Evolutionary conservation across 2,113 vertebrate species (phyloP), one percentile per base, ranked within the genome.

Genomic region (Rhombomys opimus): DNA sequence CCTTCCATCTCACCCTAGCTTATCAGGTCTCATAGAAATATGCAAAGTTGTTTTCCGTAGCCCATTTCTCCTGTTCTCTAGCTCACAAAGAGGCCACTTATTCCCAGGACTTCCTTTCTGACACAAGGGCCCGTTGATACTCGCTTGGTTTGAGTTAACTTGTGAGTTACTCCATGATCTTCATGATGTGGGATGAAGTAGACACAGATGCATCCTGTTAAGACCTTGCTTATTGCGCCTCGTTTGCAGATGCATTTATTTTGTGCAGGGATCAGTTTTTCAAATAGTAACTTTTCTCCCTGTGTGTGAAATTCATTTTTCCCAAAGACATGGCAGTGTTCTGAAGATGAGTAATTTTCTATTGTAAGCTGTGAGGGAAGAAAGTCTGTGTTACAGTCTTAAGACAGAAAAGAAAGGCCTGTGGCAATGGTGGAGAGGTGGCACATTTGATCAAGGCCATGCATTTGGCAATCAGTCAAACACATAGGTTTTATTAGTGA

Each of bases 251-350:
- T 87, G 86, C 77, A 90, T 93, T 96, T 92, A 89, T 96, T 91
- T 95, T 97, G 13, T 20, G 89, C 30, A 35, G 84, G 77, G 92
- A 50, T 94, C 78, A 38, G 20, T 86, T 92, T 91, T 95, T 96
- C 54, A 86, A 57, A 85, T 94, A 90, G 70, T 96, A 96, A 89
- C 92, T 95, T 95, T 95, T 72, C 67, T 95, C 93, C 92, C 41
- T 96, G 70, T 97, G 70, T 97, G 7, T 96, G 76, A 82, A 87
- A 30, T 72, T 96, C 46, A 85, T 93, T 97, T 97, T 97, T 93
- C 75, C 72, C 76, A 95, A 87, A 84, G 87, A 92, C 41, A 38
- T 0, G 27, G 10, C 50, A 72, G 0, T 87, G 22, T 86, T 95
- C 23, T 96, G 61, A 95, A 65, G 90, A 93, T 91, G 73, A 93